Evolutionary conservation across 2,113 vertebrate species (phyloP).

Genomic region (Silurus asotus): DNA sequence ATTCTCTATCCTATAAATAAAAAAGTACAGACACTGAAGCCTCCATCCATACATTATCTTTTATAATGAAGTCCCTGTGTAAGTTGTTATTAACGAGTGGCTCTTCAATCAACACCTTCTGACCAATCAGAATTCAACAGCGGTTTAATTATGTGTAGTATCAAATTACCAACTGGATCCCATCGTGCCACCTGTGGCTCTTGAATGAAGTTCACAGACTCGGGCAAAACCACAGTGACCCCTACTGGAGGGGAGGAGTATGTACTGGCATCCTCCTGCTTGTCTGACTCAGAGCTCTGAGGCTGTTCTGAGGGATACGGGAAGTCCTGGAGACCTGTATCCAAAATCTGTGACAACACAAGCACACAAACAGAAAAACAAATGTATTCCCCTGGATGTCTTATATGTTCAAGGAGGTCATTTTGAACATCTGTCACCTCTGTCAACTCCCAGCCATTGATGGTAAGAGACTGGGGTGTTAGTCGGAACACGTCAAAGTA

Average conservation of each 20-base stretch:
- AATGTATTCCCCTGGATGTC: neutral
- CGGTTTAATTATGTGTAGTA: neutral
- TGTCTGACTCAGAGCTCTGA: conserved; percentile 35
- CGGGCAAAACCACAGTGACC: conserved; percentile 70
- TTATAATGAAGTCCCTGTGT: no score
- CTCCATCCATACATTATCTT: neutral
- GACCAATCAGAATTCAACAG: neutral
- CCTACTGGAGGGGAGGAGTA: conserved; percentile 59
- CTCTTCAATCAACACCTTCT: neutral
- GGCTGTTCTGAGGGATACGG: conserved; percentile 65
- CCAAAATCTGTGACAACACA: conserved; percentile 66
- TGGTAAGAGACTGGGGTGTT: conserved; percentile 73
- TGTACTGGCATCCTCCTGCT: conserved; percentile 48
- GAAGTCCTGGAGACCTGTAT: conserved; percentile 72
- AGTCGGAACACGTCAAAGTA: conserved; percentile 77
- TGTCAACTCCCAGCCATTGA: conserved; percentile 79
- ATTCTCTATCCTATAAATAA: neutral
- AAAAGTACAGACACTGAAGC: neutral
- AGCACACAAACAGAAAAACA: neutral
- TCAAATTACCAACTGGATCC: conserved; percentile 75
- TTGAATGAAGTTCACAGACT: conserved; percentile 76
- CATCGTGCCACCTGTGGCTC: conserved; percentile 80
- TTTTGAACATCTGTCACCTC: conserved; percentile 69
- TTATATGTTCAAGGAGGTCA: neutral
- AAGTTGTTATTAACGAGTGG: no score